Evolutionary conservation across 2,113 vertebrate species (phyloP).

Genomic region (Caranx melampygus): DNA sequence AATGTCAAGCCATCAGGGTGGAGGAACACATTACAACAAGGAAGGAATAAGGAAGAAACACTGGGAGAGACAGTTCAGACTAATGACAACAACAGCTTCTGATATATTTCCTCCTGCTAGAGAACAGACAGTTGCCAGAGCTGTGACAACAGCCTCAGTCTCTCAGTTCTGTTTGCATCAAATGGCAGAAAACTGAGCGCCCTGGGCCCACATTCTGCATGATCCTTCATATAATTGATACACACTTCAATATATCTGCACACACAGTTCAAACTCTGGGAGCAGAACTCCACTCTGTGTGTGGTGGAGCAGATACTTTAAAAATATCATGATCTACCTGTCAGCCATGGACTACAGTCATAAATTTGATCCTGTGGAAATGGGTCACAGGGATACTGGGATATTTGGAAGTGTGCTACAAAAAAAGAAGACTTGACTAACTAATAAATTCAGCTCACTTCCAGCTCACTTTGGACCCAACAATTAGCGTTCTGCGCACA

Average conservation of each 20-base stretch:
- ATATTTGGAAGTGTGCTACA: slow-evolving; percentile 49
- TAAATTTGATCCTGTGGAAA: slow-evolving; percentile 65
- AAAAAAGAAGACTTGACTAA: slow-evolving; percentile 2
- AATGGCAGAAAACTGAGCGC: background rate
- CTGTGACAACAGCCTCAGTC: slow-evolving; percentile 23
- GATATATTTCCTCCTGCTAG: slow-evolving; percentile 26
- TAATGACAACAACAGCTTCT: slow-evolving; percentile 22
- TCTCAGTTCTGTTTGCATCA: slow-evolving; percentile 22
- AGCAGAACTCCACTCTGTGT: background rate
- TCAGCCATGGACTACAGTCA: slow-evolving; percentile 48
- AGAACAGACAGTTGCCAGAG: slow-evolving; percentile 31
- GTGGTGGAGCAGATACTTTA: slow-evolving; percentile 18
- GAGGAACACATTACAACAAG: slow-evolving; percentile 26
- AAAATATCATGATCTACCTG: slow-evolving; percentile 60
- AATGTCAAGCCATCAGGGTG: slow-evolving; percentile 54
- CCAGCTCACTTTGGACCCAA: slow-evolving; percentile 25
- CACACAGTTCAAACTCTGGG: slow-evolving; percentile 1
- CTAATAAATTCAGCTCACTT: slow-evolving; percentile 37
- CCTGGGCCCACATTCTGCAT: background rate
- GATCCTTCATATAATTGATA: slow-evolving; percentile 37
- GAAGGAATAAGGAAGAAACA: slow-evolving; percentile 37
- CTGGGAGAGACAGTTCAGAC: slow-evolving; percentile 6
- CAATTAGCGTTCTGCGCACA: slow-evolving; percentile 39
- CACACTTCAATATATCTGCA: slow-evolving; percentile 16
- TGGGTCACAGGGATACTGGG: slow-evolving; percentile 56